phyloP scores from a whole-genome alignment of 2,113 vertebrate genomes.

The Gallinago paraguaiae region DNA sequence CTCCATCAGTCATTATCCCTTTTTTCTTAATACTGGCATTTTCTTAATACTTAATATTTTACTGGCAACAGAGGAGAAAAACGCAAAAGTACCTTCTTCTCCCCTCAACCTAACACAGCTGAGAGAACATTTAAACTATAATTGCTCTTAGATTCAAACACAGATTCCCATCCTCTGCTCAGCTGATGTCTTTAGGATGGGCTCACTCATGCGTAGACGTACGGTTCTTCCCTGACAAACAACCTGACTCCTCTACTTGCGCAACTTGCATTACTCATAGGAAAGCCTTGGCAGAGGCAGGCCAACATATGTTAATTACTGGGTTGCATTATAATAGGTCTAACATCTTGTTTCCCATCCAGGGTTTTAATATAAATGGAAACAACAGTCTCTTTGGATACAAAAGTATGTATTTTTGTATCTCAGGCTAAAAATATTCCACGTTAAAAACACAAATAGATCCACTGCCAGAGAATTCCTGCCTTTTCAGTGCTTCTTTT shows the following conservation, averaged over 20 bases:
- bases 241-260: slow-evolving; percentile 25
- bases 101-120: background rate
- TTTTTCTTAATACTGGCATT: background rate
- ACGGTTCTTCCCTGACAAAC: background rate
- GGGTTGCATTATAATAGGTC: slow-evolving; percentile 57
- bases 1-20: background rate
- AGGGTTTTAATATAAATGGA: slow-evolving; percentile 54
- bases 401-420: background rate
- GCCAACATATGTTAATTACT: slow-evolving; percentile 56
- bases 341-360: slow-evolving; percentile 50
- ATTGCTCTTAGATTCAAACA: background rate
- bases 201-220: background rate
- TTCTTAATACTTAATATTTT: background rate
- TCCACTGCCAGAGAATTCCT: slow-evolving; percentile 21
- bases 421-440: slow-evolving; percentile 41
- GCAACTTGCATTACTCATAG: slow-evolving; percentile 49
- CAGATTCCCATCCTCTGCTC: background rate
- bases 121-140: background rate
- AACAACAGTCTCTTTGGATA: slow-evolving; percentile 35
- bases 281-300: slow-evolving; percentile 45
- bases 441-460: slow-evolving; percentile 6
- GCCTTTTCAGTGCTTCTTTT: background rate
- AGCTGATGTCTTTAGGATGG: background rate
- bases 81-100: background rate
- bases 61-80: accelerated